Percentiles rank a stretch among this genome's conserved stretches.
Conservation (phyloP, 1,140 invertebrate species). For the Nephila pilipes region DNA sequence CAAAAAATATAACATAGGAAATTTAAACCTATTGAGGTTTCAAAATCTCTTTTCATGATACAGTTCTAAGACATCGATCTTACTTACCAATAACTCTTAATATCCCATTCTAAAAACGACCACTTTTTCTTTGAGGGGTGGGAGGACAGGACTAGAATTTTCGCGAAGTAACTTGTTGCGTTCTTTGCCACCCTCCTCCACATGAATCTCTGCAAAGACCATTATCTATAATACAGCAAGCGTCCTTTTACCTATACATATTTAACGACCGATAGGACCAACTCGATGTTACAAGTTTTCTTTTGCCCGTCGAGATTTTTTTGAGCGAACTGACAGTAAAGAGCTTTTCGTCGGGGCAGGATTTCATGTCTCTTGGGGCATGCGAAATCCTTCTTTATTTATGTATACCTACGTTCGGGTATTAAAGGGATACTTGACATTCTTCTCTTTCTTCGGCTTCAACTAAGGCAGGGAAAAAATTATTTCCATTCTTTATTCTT, state of each 20-base stretch:
- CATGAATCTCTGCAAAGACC: background rate
- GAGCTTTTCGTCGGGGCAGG: slow-evolving; percentile 29
- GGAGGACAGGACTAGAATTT: background rate
- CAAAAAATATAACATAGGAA: background rate
- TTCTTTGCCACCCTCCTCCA: background rate
- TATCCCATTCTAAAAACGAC: slow-evolving; percentile 7
- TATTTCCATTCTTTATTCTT: background rate
- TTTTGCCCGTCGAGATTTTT: background rate
- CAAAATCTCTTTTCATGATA: background rate
- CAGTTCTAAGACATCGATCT: background rate
- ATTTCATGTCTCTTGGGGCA: background rate
- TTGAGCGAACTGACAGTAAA: slow-evolving; percentile 13
- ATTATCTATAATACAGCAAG: slow-evolving; percentile 26
- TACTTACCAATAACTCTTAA: background rate
- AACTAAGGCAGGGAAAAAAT: background rate
- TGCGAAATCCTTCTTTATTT: slow-evolving; percentile 34
- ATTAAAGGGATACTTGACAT: slow-evolving; percentile 27
- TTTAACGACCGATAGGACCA: slow-evolving; percentile 20
- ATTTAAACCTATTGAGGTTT: background rate
- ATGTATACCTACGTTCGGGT: slow-evolving; percentile 37
- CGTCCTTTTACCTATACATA: slow-evolving; percentile 4
- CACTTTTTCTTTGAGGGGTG: background rate
- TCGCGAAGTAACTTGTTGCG: slow-evolving; percentile 9
- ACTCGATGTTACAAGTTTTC: background rate
- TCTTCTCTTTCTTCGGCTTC: background rate